These are phyloP conservation scores for Parnassius orleans DNA, from an alignment of 2,888 invertebrate species.

Conservation along the genomic window DNA sequence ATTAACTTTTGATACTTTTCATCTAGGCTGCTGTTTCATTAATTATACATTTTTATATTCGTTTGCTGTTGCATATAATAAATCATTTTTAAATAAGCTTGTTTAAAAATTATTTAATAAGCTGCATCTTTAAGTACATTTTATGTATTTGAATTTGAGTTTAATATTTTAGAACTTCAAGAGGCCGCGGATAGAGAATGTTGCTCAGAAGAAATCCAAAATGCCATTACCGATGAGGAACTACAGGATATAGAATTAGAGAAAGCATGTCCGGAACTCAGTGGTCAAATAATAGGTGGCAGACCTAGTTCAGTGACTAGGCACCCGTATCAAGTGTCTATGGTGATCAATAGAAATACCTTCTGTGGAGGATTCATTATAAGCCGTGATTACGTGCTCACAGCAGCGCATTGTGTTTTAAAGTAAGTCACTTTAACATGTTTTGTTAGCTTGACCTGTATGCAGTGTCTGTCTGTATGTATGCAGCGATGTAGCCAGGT, in stretches of 20 bases:
- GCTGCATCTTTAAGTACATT: not conserved
- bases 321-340: slow-evolving; percentile 67
- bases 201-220: slow-evolving; percentile 42
- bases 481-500: too few relatives aligned
- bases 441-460: too few relatives aligned
- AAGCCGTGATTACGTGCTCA: slow-evolving; percentile 62
- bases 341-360: slow-evolving; percentile 71
- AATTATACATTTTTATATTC: too few relatives aligned
- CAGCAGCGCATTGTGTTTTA: slow-evolving; percentile 73
- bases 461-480: too few relatives aligned
- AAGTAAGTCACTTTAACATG: slow-evolving; percentile 54
- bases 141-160: too few relatives aligned
- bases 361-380: slow-evolving; percentile 76
- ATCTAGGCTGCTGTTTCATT: too few relatives aligned
- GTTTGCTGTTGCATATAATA: too few relatives aligned
- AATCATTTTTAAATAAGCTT: too few relatives aligned
- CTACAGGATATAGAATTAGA: slow-evolving; percentile 54
- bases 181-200: slow-evolving; percentile 51
- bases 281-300: slow-evolving; percentile 73
- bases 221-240: slow-evolving; percentile 41
- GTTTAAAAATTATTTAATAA: too few relatives aligned
- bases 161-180: slow-evolving; percentile 55
- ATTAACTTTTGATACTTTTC: too few relatives aligned
- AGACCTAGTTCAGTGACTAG: slow-evolving; percentile 61
- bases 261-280: slow-evolving; percentile 65